Conservation (phyloP, 2,113 vertebrate genomes). For the Procavia capensis region DNA sequence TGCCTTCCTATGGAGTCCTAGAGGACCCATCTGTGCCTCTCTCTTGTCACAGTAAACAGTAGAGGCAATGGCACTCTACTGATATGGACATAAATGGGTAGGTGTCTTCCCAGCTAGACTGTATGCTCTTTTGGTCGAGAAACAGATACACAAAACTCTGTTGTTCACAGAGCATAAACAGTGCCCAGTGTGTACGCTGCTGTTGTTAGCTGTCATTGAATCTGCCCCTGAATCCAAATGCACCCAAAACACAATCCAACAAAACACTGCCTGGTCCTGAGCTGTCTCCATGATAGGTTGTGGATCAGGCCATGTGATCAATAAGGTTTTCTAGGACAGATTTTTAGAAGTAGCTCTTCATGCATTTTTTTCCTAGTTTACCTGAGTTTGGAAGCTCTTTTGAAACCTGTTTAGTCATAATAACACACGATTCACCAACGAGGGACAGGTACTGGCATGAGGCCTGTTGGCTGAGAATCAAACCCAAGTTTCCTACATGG, state of each 20-base stretch:
- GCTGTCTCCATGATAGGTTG: neutral
- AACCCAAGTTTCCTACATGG: neutral
- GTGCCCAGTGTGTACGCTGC: neutral
- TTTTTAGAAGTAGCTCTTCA: neutral
- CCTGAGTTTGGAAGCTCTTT: neutral
- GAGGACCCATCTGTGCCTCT: neutral
- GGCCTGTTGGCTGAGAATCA: no score
- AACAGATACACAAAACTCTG: neutral
- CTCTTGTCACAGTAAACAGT: neutral
- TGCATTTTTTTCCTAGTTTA: neutral
- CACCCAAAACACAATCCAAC: neutral
- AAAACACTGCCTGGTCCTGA: neutral
- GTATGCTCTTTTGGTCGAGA: neutral
- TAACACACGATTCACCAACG: no score
- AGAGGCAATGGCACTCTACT: neutral
- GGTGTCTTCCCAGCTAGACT: neutral
- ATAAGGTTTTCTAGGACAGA: neutral
- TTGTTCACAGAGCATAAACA: neutral
- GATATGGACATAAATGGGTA: neutral
- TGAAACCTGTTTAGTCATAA: neutral
- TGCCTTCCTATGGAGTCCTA: neutral
- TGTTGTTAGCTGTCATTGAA: no score
- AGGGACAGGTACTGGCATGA: no score
- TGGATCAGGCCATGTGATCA: neutral
- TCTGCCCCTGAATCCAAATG: neutral